These are phyloP conservation scores for Peucedramus taeniatus DNA, from an alignment of 2,113 vertebrate genomes.

Conservation along the genomic window DNA sequence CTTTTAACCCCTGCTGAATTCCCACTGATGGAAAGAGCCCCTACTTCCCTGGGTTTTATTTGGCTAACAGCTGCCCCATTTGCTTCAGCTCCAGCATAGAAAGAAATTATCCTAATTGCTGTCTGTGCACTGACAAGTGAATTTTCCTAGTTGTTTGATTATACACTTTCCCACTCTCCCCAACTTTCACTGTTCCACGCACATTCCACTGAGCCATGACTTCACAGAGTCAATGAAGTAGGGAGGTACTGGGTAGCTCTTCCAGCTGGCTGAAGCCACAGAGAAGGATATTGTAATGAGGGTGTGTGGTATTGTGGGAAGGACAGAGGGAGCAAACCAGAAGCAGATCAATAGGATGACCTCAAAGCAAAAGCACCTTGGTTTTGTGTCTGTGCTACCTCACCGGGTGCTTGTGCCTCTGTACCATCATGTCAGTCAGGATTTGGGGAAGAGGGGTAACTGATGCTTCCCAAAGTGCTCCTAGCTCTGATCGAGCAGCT, in stretches of 20 bases:
- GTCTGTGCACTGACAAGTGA: neutral
- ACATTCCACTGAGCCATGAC: neutral
- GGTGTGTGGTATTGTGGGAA: neutral
- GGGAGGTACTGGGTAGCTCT: neutral
- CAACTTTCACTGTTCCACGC: rapidly evolving
- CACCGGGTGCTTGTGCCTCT: neutral
- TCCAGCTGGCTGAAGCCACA: neutral
- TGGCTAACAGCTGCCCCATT: neutral
- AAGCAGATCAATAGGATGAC: neutral
- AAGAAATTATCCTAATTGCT: neutral
- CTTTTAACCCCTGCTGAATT: neutral
- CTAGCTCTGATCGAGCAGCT: neutral
- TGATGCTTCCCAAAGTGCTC: neutral
- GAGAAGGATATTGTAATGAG: neutral
- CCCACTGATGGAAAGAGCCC: neutral
- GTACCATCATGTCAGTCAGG: neutral
- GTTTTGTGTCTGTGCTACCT: neutral
- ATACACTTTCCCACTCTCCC: neutral
- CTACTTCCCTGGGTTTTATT: neutral
- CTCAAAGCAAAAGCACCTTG: neutral
- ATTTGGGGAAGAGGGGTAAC: neutral
- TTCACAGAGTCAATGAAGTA: neutral
- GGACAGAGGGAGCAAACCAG: neutral
- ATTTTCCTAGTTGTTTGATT: neutral
- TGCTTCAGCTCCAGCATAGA: neutral